Evolutionary conservation across 2,888 invertebrate genomes (phyloP), one percentile per base, ranked within the genome.

Genomic region (Drosophila colorata): DNA sequence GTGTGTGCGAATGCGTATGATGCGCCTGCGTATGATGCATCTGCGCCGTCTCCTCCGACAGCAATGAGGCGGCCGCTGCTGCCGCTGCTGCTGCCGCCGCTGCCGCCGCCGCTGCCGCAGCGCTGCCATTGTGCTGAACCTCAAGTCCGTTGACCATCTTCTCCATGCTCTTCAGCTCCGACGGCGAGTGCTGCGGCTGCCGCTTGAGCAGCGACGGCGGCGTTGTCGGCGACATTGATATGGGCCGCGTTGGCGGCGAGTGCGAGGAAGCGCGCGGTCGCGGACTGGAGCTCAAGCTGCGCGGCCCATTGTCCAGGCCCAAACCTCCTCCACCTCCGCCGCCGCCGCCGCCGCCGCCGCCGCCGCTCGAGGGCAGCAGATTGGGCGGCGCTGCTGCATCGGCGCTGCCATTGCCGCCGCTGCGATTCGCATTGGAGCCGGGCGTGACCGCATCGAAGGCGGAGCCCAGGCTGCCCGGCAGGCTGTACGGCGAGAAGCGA

Each of bases 91-190:
- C 86, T n/a, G 86, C 79, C 4, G 77, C 84, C 14, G 74, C 77
- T 49, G 86, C 70, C 18, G 86, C 59, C 16, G 80, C 76, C 7
- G 76, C 76, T 14, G 75, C 77, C 2, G 82, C 80, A 16, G 82
- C 87, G 44, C 88, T 83, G 55, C 92, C 92, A 57, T 93, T 94
- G 79, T 95, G 94, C 92, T 96, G 96, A 79, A 97, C 97, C 92
- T 98, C 98, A 74, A 98, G 93, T 14, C 98, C 98, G 93, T 98
- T 98, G 81, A 98, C 98, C 98, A 98, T 98, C 92, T 98, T 97
- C 93, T 98, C 98, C 93, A 98, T 98, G 92, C 96, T 98, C 93
- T 98, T 98, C 81, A 98, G 94, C 93, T 98, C 98, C 74, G 94
- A 95, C 79, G 91, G 93, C 70, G 93, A 92, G 55, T 88, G 90